These are phyloP conservation scores for Regulus satrapa DNA, from an alignment of 2,113 vertebrate genomes.

Conservation along the genomic window DNA sequence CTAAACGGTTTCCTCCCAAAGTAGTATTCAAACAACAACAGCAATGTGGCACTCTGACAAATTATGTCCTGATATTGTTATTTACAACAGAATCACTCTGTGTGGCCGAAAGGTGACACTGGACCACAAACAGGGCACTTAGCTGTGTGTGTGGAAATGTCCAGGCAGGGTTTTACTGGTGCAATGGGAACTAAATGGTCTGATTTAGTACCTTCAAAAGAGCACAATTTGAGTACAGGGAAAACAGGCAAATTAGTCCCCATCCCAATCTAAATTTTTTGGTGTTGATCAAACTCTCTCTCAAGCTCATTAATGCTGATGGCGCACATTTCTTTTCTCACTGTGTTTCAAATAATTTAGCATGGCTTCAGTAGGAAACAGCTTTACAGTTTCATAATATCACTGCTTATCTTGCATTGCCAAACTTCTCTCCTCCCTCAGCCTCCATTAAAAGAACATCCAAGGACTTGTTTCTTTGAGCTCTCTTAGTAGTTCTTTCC, in stretches of 20 bases:
- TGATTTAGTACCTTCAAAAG: not conserved
- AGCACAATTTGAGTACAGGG: not conserved
- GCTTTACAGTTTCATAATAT: not conserved
- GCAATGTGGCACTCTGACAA: not conserved
- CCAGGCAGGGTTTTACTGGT: not conserved
- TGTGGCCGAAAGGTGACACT: not conserved
- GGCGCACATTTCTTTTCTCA: not conserved
- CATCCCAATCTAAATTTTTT: not conserved
- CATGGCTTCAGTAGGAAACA: not conserved
- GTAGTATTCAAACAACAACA: not conserved
- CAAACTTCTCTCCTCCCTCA: not conserved
- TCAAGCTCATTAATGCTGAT: not conserved
- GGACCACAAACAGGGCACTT: not conserved
- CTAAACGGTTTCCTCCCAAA: not conserved
- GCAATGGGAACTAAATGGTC: not conserved
- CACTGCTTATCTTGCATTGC: slow-evolving; percentile 22
- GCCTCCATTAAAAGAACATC: not conserved
- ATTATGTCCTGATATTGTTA: not conserved
- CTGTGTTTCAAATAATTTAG: not conserved
- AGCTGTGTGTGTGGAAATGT: not conserved
- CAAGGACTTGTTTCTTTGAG: not conserved
- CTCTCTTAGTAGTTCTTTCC: not conserved
- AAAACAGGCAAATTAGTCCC: not conserved
- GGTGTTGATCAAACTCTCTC: not conserved
- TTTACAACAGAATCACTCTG: not conserved